These are phyloP conservation scores for Plumapathes pennacea DNA, from an alignment of 92 coral and sea anemone genomes.

Conservation along the genomic window DNA sequence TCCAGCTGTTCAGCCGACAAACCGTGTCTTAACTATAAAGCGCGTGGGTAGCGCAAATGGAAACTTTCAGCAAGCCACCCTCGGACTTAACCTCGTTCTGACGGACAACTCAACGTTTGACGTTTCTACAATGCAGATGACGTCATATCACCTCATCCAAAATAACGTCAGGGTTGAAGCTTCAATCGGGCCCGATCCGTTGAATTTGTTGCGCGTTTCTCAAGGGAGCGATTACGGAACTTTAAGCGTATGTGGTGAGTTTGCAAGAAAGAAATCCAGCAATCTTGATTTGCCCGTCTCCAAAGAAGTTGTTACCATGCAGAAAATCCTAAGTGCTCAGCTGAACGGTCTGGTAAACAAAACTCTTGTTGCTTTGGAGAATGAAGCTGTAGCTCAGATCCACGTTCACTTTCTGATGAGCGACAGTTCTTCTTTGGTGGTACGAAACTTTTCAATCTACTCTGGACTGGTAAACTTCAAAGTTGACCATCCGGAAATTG, in stretches of 20 bases:
- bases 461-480: constrained; percentile 38
- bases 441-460: constrained; percentile 37
- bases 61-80: constrained; percentile 48
- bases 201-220: constrained; percentile 30
- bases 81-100: constrained; percentile 31
- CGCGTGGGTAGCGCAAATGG: constrained; percentile 54
- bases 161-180: constrained; percentile 53
- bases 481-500: constrained; percentile 5
- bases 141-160: constrained; percentile 43
- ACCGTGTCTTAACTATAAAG: constrained; percentile 22
- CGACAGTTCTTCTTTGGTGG: constrained; percentile 41
- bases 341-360: constrained; percentile 36
- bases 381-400: constrained; percentile 26
- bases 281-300: constrained; percentile 26
- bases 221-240: constrained; percentile 34
- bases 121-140: constrained; percentile 32
- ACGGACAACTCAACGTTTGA: constrained; percentile 50
- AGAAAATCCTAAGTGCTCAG: constrained; percentile 21
- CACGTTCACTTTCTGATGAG: constrained; percentile 51
- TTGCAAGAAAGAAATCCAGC: constrained; percentile 34
- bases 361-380: constrained; percentile 52
- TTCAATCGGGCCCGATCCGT: constrained; percentile 19
- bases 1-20: constrained; percentile 18
- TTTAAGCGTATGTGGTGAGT: constrained; percentile 34
- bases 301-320: constrained; percentile 21